Evolutionary conservation across 2,888 invertebrate species (phyloP), one percentile per base, ranked within the genome.

Genomic region (Ceramica pisi): DNA sequence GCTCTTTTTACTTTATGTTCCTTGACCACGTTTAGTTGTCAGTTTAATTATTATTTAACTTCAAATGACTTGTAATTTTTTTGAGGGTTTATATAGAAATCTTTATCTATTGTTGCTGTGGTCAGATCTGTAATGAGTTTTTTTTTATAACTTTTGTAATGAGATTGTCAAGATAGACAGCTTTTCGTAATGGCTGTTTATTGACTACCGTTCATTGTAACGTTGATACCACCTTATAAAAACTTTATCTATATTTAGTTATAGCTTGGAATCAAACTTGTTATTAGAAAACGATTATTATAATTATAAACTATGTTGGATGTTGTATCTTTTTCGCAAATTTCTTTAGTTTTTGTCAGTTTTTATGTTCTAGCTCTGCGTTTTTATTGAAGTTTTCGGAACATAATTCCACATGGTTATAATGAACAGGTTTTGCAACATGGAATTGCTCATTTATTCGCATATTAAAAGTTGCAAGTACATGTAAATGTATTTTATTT

Each of bases 101-200:
- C 79, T 81, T 75, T 80, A 78, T 86, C 87, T 84, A 85, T 88
- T 89, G 88, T 89, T 76, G 71, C 74, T 76, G 62, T 76, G 60
- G 80, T 80, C 56, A 59, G 83, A 82, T 83, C 85, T 78, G 86
- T 90, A 89, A 92, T 91, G 82, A 88, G 89, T 83, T 90, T 87
- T 85, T 51, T 86, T 80, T 46, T 67, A 46, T 66, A 82, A 81
- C 78, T 82, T 77, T 84, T 83, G 78, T 91, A 90, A 92, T 92
- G 88, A 90, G 89, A 87, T 89, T 88, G 90, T 90, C 87, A 79
- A 85, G 87, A 88, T 87, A 84, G 81, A 71, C 78, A 70, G 71
- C 67, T 82, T 86, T 87, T 87, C 80, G 75, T 84, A 83, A 77
- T 81, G 64, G 66, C 74, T 72, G 69, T 83, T 85, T 84, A 82